These are phyloP conservation scores for Rafetus swinhoei DNA, from an alignment of 2,113 vertebrate species.

Conservation along the genomic window DNA sequence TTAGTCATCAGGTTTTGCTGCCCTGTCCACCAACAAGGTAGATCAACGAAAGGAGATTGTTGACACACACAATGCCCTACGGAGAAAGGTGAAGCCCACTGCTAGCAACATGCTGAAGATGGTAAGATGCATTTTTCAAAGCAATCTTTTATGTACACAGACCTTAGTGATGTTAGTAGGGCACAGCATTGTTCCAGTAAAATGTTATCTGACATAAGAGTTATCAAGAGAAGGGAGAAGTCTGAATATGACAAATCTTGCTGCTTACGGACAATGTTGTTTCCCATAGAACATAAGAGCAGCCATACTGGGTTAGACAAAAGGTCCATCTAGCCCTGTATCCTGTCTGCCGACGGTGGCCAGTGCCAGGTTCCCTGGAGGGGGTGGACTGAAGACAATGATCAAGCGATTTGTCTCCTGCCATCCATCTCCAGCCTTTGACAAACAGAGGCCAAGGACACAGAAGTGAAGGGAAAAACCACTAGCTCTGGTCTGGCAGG, in stretches of 20 bases:
- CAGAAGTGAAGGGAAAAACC: neutral
- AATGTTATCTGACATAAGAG: fast-evolving
- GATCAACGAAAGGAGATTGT: no score
- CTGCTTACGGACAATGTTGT: neutral
- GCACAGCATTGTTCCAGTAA: neutral
- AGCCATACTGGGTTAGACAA: no score
- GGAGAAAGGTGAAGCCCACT: neutral
- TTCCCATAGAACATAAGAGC: neutral
- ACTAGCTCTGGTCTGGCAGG: neutral
- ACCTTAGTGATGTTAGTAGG: neutral
- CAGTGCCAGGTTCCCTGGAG: no score
- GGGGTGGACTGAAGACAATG: no score
- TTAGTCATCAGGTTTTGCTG: no score
- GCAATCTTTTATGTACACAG: neutral
- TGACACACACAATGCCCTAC: no score
- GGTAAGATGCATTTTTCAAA: slow-evolving; percentile 54
- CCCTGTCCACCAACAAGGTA: no score
- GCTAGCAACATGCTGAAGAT: slow-evolving; percentile 76
- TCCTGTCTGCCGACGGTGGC: no score
- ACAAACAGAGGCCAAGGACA: no score
- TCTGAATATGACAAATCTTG: neutral
- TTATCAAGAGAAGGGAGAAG: neutral
- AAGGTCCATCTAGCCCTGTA: no score
- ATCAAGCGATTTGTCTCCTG: no score
- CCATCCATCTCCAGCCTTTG: neutral